These are phyloP conservation scores for Tanytarsus gracilentus DNA, from an alignment of 2,888 invertebrate species.

Conservation along the genomic window DNA sequence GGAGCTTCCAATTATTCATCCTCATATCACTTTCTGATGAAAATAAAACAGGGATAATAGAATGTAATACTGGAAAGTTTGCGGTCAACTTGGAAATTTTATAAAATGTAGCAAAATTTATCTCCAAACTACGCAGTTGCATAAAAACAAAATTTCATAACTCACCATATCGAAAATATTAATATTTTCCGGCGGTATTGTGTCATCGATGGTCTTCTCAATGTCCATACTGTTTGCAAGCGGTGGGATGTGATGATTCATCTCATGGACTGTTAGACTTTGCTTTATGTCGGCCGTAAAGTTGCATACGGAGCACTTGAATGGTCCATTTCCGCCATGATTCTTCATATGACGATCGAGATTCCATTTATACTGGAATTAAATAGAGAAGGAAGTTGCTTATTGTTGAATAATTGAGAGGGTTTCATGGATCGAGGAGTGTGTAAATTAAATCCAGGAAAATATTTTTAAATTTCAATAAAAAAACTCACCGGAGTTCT, in stretches of 20 bases:
- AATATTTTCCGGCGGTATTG: slow-evolving; percentile 23
- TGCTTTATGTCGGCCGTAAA: slow-evolving; percentile 88
- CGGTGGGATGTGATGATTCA: slow-evolving; percentile 80
- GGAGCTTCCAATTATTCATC: no score
- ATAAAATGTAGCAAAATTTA: not conserved
- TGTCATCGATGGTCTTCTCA: slow-evolving; percentile 21
- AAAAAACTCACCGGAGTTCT: slow-evolving; percentile 55
- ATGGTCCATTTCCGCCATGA: slow-evolving; percentile 77
- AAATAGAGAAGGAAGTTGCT: not conserved
- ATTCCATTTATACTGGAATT: slow-evolving; percentile 74
- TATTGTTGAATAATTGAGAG: not conserved
- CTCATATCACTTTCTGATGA: no score
- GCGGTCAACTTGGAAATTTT: no score
- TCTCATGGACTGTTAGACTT: slow-evolving; percentile 82
- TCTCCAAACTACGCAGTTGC: no score
- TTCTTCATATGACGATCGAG: slow-evolving; percentile 88
- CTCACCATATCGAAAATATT: slow-evolving; percentile 27
- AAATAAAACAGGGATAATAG: no score
- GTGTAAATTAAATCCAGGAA: not conserved
- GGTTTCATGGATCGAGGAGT: not conserved
- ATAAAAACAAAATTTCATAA: no score
- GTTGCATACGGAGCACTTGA: slow-evolving; percentile 77
- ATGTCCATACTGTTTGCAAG: slow-evolving; percentile 26
- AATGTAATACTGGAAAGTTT: no score
- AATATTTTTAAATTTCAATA: not conserved